Evolutionary conservation across 1,140 invertebrate genomes (phyloP), one percentile per base, ranked within the genome.

Genomic region (Glomeris maerens): DNA sequence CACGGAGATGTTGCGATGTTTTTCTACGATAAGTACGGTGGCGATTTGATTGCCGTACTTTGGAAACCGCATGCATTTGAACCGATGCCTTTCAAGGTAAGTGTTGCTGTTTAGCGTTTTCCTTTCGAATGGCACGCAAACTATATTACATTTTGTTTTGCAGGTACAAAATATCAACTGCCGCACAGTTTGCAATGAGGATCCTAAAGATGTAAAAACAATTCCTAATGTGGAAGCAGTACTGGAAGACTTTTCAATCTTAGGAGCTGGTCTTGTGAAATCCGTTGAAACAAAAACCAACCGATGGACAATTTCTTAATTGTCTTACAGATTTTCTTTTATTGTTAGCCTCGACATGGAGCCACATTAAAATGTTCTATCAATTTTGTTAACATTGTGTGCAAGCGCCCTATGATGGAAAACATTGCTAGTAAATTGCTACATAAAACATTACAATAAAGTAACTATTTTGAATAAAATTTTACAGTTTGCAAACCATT

Each of bases 21-120:
- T 64, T 92, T 95, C 63, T 78, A 91, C 64, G 84, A 95, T 66
- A 68, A 71, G 0, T 88, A 81, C 69, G 89, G 89, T 21, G 87
- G 87, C 25, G 73, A 75, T 52, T 66, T 77, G 5, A 81, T 96
- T 54, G 84, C 77, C 5, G 80, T 93, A 45, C 63, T 91, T 14
- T 83, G 89, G 74, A 88, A 82, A 63, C 84, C 86, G 4, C 61
- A 71, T 44, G 69, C 74, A 1, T 64, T 76, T 21, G 72, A 78
- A 46, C 47, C 60, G 0, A 74, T 72, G 55, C 75, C 83, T 1
- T 83, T 89, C 54, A 85, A 86, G 70, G 81, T 85, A 7, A 56
- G 55, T 54, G n/a, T 50, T 41, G 48, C 36, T 53, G 23, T 1
- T 47, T 2, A 14, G n/a, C 2, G 17, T 10, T 40, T 40, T 4